Evolutionary conservation across 2,797 vertebrate genomes (phyloP), one percentile per base, ranked within the genome.

Genomic region (Onychomys torridus): DNA sequence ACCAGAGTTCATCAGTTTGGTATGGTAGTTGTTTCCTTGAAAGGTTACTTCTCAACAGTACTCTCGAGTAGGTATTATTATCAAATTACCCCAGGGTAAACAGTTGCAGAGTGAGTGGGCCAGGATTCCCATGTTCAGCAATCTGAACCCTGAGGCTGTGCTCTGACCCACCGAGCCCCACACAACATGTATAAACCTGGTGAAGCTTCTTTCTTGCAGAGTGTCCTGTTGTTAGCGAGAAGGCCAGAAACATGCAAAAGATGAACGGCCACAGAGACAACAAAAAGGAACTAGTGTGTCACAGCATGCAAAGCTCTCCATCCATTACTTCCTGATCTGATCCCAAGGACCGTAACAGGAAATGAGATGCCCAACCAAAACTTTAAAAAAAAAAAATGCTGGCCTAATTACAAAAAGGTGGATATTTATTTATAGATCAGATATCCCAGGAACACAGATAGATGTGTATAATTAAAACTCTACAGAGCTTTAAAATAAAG

Each of bases 351-450:
- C 6, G 5, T 40, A 25, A 61, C 29, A 92, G 67, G 65, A 93
- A 97, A 57, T 57, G 67, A 97, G 73, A 86, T 59, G 25, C 23
- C 29, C 85, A 81, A 93, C 37, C 92, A 69, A 96, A 61, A 88
- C 79, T 23, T 77, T n/a, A n/a, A n/a, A 83, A 90, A 16, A 90
- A 16, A 46, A 73, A 49, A 73, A 90, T 61, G 2, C 46, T 52
- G 55, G 63, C 25, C 55, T 67, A 65, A 91, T 5, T 61, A 11
- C 46, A 92, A n/a, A 40, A 59, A 81, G 96, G 12, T 75, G 65
- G 55, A 16, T 25, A 69, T 52, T 52, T 84, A 82, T 78, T 90
- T 90, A 25, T 59, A 89, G 6, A 93, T 78, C 34, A 91, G 40
- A 34, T 71, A 87, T 95, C 43, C 73, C 8, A 25, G 71, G 71